A percentile compares a stretch with the other conserved stretches of the same genome.
These are phyloP conservation scores for Dicerorhinus sumatrensis DNA, from an alignment of 2,113 vertebrate species.

Conservation along the genomic window DNA sequence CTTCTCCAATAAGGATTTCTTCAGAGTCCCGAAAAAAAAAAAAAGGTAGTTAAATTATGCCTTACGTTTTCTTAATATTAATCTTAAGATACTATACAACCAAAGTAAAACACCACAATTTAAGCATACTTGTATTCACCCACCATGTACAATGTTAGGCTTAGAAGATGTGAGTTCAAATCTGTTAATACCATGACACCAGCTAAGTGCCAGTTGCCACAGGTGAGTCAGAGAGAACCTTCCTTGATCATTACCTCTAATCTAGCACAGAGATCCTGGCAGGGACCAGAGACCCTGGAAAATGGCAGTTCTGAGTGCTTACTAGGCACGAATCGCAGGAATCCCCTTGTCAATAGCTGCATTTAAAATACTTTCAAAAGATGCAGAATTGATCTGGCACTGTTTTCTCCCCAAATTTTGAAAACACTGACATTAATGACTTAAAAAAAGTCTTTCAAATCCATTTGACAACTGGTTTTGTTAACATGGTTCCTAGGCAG, in stretches of 20 bases:
- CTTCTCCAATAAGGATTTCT: slow-evolving; percentile 95
- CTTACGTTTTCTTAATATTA: slow-evolving; percentile 41
- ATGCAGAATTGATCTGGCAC: background rate
- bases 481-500: slow-evolving; percentile 6
- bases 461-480: slow-evolving; percentile 17
- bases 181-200: background rate
- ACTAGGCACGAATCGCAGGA: background rate
- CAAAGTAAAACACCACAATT: background rate
- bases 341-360: background rate
- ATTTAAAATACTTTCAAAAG: background rate
- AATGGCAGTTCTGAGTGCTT: background rate
- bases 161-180: background rate
- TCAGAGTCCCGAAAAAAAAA: slow-evolving; percentile 73
- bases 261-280: background rate
- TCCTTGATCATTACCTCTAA: background rate
- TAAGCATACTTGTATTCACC: background rate
- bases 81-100: background rate
- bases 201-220: background rate
- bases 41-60: slow-evolving; percentile 57
- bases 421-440: background rate
- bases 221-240: background rate
- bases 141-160: background rate
- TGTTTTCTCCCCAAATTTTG: background rate
- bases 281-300: background rate
- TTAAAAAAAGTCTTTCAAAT: background rate